These are phyloP conservation scores for Trissolcus brochymenae DNA, from an alignment of 2,888 invertebrate genomes.

Conservation along the genomic window DNA sequence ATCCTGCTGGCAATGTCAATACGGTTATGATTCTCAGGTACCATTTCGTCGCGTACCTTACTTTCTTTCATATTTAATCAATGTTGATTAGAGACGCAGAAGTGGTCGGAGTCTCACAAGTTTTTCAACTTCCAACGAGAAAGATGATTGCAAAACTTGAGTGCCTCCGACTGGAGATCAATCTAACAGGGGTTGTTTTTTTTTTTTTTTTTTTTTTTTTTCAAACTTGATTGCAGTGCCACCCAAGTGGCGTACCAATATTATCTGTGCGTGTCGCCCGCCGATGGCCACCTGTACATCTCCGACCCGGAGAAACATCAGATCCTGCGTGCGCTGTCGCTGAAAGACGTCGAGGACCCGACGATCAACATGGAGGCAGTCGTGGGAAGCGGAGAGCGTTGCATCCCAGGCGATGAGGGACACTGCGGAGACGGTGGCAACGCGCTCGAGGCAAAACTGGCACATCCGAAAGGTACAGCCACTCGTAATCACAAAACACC, in stretches of 20 bases:
- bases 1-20: conserved; percentile 91
- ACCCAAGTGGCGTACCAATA: conserved; percentile 98
- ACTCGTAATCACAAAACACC: background rate
- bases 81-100: too few relatives aligned
- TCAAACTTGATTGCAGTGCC: conserved; percentile 79
- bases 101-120: too few relatives aligned
- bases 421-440: conserved; percentile 97
- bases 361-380: conserved; percentile 89
- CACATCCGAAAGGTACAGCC: conserved; percentile 93
- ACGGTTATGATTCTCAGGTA: conserved; percentile 92
- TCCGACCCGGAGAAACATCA: conserved; percentile 97
- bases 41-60: conserved; percentile 52
- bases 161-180: too few relatives aligned
- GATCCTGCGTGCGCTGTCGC: conserved; percentile 85
- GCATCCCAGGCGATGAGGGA: conserved; percentile 94
- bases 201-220: too few relatives aligned
- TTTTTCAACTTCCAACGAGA: too few relatives aligned
- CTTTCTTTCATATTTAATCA: background rate
- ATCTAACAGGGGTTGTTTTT: too few relatives aligned
- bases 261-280: conserved; percentile 96
- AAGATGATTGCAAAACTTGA: too few relatives aligned
- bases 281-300: conserved; percentile 96
- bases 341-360: conserved; percentile 90
- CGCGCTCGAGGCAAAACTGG: conserved; percentile 92
- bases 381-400: conserved; percentile 94